Evolutionary conservation across 2,888 invertebrate species (phyloP).

Genomic region (Heterodera filipjevi): DNA sequence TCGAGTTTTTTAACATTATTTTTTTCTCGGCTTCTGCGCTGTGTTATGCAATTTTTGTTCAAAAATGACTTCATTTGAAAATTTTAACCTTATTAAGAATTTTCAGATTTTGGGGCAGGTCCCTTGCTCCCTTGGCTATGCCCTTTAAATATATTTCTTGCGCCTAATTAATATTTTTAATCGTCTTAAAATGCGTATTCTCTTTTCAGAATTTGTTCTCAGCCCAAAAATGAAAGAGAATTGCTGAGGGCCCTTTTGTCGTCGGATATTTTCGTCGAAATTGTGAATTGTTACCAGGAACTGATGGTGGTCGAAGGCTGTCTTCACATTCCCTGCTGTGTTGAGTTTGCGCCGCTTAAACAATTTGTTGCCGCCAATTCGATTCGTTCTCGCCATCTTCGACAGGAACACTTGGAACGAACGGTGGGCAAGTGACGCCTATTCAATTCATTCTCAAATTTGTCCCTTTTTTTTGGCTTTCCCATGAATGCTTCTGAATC

Average conservation of each 20-base stretch:
- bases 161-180: too few species aligned
- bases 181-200: too few species aligned
- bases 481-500: too few species aligned
- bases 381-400: constrained; percentile 36
- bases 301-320: constrained; percentile 55
- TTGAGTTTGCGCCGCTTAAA: constrained; percentile 52
- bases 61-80: too few species aligned
- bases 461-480: neutral
- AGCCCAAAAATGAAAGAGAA: constrained; percentile 27
- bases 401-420: constrained; percentile 21
- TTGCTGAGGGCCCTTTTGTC: constrained; percentile 21
- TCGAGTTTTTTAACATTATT: too few species aligned
- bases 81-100: too few species aligned
- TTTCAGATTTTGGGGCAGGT: too few species aligned
- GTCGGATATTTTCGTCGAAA: constrained; percentile 34
- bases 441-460: neutral
- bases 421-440: neutral
- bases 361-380: constrained; percentile 52
- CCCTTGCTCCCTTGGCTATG: too few species aligned
- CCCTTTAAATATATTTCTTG: too few species aligned
- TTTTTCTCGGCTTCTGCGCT: too few species aligned
- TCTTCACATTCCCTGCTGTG: constrained; percentile 60
- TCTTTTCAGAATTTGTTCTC: constrained; percentile 21
- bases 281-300: constrained; percentile 55
- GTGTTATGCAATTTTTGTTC: too few species aligned